Base-by-base conservation (phyloP, 2,797 vertebrate genomes). In the Chanos chanos region DNA sequence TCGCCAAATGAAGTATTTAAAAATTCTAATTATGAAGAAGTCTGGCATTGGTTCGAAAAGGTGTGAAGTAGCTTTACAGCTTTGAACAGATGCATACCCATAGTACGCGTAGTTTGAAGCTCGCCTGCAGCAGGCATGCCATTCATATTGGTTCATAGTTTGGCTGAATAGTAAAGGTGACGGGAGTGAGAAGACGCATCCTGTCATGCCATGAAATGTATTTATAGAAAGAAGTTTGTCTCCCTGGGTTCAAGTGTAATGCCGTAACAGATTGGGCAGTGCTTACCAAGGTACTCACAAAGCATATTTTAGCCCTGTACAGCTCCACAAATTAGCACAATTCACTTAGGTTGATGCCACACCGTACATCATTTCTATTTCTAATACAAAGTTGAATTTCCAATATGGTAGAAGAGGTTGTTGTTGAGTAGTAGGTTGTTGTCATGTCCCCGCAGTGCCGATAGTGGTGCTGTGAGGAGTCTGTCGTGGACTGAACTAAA, bases 391-490 rank as follows among this genome's bases (percentile, higher is more conserved):
- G 84, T 87, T 85, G 74, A 80, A 86, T 88, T 93, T 94, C 92
- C 95, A 97, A 96, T 88, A 96, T 97, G 94, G 94, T 95, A 90
- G 94, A 86, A 87, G 89, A 93, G 92, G 93, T 95, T 94, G 95
- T 95, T 92, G 93, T 95, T 93, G 89, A 87, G 84, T 87, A 89
- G 87, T 84, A 81, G 86, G 77, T 81, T 91, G 93, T 90, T 97
- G 96, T 91, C 94, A 95, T 97, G 95, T 96, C 93, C 92, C 90
- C 92, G 85, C 92, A 83, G 95, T 92, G 94, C 95, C 96, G 90
- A 93, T 98, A 96, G 96, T 95, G 93, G 95, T 95, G 95, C 95
- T 97, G 93, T 97, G 89, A 87, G 94, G 93, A 96, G 89, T 93
- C 91, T 87, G 90, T 90, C 81, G 87, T 88, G 90, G 90, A 89